phyloP scores from a whole-genome alignment of 2,113 vertebrate species.

The Glareola pratincola region DNA sequence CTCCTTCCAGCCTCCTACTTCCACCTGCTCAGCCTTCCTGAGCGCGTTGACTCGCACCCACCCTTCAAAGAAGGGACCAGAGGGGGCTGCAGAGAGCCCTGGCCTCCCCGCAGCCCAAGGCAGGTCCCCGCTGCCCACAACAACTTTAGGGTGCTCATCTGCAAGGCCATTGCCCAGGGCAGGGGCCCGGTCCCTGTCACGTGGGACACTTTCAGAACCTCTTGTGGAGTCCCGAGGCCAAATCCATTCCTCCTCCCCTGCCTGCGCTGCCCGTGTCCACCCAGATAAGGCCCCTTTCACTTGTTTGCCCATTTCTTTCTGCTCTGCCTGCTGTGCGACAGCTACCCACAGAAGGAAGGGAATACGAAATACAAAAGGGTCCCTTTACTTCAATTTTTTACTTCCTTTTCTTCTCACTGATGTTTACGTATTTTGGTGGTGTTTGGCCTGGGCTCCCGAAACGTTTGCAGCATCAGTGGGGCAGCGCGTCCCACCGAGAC shows the following conservation, averaged over 20 bases:
- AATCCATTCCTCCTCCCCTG: accelerated
- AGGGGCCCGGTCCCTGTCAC: neutral
- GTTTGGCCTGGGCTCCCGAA: neutral
- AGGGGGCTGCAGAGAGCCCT: accelerated
- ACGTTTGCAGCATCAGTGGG: neutral
- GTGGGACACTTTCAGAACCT: accelerated
- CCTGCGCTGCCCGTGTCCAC: accelerated
- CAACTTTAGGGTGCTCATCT: neutral
- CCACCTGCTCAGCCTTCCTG: neutral
- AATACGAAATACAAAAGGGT: neutral
- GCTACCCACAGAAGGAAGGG: neutral
- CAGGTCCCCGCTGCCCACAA: neutral
- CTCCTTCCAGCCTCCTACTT: neutral
- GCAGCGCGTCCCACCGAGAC: neutral
- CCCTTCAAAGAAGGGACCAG: neutral
- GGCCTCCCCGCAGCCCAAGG: accelerated
- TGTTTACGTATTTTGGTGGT: neutral
- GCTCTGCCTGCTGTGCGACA: neutral
- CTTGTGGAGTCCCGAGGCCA: accelerated
- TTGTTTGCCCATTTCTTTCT: neutral
- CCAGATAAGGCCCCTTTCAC: neutral
- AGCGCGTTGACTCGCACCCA: accelerated
- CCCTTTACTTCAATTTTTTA: neutral
- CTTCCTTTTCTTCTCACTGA: neutral
- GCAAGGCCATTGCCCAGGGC: neutral